A percentile compares a stretch with the other conserved stretches of the same genome.
Evolutionary conservation across 2,888 invertebrate genomes (phyloP).

Genomic region (Hirudinaria manillensis): DNA sequence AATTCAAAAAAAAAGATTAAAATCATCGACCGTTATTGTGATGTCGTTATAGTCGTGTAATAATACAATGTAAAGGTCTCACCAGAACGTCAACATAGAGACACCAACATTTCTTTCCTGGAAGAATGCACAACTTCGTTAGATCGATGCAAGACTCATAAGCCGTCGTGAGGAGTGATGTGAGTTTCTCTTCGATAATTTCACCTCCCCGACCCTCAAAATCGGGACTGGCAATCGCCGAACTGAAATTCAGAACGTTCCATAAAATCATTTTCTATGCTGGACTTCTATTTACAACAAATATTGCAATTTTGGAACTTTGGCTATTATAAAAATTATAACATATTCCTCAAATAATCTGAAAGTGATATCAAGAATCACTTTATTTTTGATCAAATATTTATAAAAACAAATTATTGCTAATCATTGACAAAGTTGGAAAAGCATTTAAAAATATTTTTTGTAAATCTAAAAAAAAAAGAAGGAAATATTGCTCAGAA

Average conservation of each 20-base stretch:
- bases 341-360: not conserved
- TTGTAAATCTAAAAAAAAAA: too few species aligned
- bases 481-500: not conserved
- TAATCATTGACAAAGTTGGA: too few species aligned
- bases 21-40: too few species aligned
- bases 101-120: slow-evolving; percentile 84
- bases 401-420: too few species aligned
- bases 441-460: too few species aligned
- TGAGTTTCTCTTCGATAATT: slow-evolving; percentile 75
- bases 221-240: slow-evolving; percentile 90
- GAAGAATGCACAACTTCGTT: slow-evolving; percentile 72
- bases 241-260: slow-evolving; percentile 59
- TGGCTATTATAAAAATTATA: too few species aligned
- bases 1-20: too few species aligned
- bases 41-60: too few species aligned
- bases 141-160: slow-evolving; percentile 75
- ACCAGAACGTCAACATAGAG: slow-evolving; percentile 88
- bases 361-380: too few species aligned
- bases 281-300: not conserved
- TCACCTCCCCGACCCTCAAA: slow-evolving; percentile 96
- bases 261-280: not conserved
- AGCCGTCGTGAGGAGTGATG: slow-evolving; percentile 70
- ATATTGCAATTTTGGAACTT: not conserved
- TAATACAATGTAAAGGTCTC: slow-evolving; percentile 42
- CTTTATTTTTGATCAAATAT: too few species aligned